Conservation (phyloP, 2,888 invertebrate genomes). For the Pseudococcus jackbeardsleyi region DNA sequence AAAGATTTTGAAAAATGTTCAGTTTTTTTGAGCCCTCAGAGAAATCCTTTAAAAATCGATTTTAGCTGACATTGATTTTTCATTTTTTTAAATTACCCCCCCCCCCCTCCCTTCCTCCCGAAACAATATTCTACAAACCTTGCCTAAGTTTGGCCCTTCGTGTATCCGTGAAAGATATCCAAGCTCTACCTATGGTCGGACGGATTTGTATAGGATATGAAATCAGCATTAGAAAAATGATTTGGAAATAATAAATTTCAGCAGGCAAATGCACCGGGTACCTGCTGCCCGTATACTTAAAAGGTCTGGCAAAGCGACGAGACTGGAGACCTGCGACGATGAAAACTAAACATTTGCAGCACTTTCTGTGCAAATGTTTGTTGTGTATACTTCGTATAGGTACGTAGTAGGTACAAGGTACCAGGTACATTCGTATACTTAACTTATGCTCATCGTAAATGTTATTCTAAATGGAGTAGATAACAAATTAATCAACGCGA, state of each 20-base stretch:
- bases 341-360: neutral
- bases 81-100: too few species aligned
- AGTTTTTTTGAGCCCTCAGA: too few species aligned
- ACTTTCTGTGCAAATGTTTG: neutral
- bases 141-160: too few species aligned
- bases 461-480: slow-evolving; percentile 1
- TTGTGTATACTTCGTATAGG: neutral
- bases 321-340: neutral
- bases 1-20: too few species aligned
- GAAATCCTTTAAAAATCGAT: too few species aligned
- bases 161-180: too few species aligned
- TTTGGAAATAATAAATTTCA: neutral
- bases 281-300: neutral
- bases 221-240: neutral
- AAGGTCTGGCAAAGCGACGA: neutral
- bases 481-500: slow-evolving; percentile 17
- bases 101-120: too few species aligned
- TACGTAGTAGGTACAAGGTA: neutral
- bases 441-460: neutral
- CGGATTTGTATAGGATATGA: neutral
- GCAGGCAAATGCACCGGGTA: neutral
- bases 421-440: neutral
- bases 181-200: too few species aligned
- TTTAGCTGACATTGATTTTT: too few species aligned
- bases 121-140: too few species aligned